Conservation (phyloP, 1,140 invertebrate genomes). For the Drosophila ercepeae region DNA sequence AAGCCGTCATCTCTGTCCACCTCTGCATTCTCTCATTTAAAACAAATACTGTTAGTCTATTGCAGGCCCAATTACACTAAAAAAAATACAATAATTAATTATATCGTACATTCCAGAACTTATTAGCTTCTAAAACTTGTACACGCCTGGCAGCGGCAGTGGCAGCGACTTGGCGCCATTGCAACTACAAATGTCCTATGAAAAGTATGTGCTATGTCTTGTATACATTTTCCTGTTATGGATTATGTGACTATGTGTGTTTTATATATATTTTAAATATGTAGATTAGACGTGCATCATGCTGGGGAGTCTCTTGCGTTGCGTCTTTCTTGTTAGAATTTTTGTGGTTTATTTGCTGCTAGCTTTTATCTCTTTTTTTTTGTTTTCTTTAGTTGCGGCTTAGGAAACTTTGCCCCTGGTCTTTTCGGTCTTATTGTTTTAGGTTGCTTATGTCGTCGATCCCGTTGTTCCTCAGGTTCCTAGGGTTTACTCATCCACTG, state of each 20-base stretch:
- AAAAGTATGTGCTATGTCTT: slow-evolving; percentile 79
- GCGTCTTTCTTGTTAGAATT: slow-evolving; percentile 78
- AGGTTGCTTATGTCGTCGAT: slow-evolving; percentile 20
- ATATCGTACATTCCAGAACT: slow-evolving; percentile 56
- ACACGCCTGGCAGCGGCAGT: slow-evolving; percentile 58
- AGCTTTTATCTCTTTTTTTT: slow-evolving; percentile 24
- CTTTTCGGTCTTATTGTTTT: slow-evolving; percentile 51
- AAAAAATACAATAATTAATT: slow-evolving; percentile 64
- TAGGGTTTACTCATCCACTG: slow-evolving; percentile 68
- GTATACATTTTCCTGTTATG: slow-evolving; percentile 80
- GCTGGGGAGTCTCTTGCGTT: slow-evolving; percentile 78
- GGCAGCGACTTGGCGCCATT: slow-evolving; percentile 27
- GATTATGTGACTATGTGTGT: slow-evolving; percentile 76
- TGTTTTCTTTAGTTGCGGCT: slow-evolving; percentile 25
- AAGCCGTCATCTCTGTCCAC: slow-evolving; percentile 48
- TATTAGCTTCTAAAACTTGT: slow-evolving; percentile 78
- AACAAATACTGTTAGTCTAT: slow-evolving; percentile 82
- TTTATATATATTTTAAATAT: slow-evolving; percentile 70
- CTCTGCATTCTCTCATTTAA: slow-evolving; percentile 47
- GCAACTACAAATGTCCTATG: slow-evolving; percentile 63
- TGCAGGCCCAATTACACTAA: slow-evolving; percentile 74
- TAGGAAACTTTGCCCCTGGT: slow-evolving; percentile 66
- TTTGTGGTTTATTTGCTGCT: slow-evolving; percentile 68
- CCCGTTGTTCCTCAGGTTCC: neutral
- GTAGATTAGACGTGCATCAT: slow-evolving; percentile 80